A percentile compares a stretch with the other conserved stretches of the same genome.
Evolutionary conservation across 2,888 invertebrate genomes (phyloP).

Genomic region (Platypus cylindrus): DNA sequence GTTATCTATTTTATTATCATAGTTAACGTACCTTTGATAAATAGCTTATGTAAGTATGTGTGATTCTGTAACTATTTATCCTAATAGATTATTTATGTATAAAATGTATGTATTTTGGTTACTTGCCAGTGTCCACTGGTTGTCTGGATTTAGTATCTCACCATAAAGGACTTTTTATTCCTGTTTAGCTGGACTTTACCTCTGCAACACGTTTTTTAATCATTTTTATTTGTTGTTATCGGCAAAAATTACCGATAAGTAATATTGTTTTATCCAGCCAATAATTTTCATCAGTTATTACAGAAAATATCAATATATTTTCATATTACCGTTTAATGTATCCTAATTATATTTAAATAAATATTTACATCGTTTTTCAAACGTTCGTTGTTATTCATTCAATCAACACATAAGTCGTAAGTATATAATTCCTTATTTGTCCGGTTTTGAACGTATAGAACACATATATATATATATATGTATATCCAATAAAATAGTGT

Average conservation of each 20-base stretch:
- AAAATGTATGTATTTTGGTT: constrained; percentile 34
- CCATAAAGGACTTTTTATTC: too few species aligned
- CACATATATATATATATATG: neutral
- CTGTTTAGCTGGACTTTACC: constrained; percentile 23
- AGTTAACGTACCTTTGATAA: constrained; percentile 33
- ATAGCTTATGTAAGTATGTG: constrained; percentile 33
- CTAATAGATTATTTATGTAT: constrained; percentile 32
- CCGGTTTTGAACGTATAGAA: constrained; percentile 1
- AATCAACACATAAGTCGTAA: too few species aligned
- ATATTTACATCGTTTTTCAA: constrained; percentile 37
- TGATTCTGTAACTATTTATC: constrained; percentile 34
- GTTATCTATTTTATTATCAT: constrained; percentile 23
- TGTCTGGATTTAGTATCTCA: constrained; percentile 29
- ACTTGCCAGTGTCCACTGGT: constrained; percentile 21
- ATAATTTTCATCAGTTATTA: constrained; percentile 22
- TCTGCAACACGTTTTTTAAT: neutral
- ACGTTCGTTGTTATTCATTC: constrained; percentile 11
- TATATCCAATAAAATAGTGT: too few species aligned
- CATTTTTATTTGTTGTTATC: constrained; percentile 14
- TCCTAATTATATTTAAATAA: constrained; percentile 36
- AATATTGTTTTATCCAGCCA: constrained; percentile 23
- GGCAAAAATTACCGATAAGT: constrained; percentile 15
- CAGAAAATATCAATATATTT: constrained; percentile 35
- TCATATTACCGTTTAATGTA: constrained; percentile 37
- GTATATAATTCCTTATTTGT: constrained; percentile 6